phyloP scores from a whole-genome alignment of 2,888 invertebrate species.

The Homarus gammarus region DNA sequence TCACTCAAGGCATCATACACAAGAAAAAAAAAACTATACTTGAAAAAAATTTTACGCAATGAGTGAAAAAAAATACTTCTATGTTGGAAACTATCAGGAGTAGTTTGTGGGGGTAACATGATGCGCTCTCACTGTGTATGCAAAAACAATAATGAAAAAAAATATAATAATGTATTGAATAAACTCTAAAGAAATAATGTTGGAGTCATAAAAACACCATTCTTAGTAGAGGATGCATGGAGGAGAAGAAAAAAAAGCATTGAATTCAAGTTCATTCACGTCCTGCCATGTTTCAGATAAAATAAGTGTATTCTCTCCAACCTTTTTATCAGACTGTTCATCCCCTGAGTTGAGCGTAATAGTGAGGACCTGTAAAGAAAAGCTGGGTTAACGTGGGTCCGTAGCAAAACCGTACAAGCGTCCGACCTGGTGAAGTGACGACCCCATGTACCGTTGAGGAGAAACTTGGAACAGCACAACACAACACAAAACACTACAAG shows the following conservation, averaged over 20 bases:
- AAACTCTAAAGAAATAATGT: constrained; percentile 10
- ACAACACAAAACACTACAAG: too few species aligned
- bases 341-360: constrained; percentile 61
- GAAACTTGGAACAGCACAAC: too few species aligned
- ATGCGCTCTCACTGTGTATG: not conserved
- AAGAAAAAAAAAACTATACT: too few species aligned
- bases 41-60: too few species aligned
- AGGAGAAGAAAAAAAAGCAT: constrained; percentile 29
- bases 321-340: constrained; percentile 60
- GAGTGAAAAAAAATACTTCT: too few species aligned
- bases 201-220: constrained; percentile 3
- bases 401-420: not conserved
- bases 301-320: constrained; percentile 42
- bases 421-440: not conserved
- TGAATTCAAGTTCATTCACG: constrained; percentile 57
- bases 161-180: not conserved
- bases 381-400: constrained; percentile 15
- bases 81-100: not conserved
- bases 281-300: constrained; percentile 62
- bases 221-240: constrained; percentile 24
- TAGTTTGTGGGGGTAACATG: too few species aligned
- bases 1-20: too few species aligned
- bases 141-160: not conserved
- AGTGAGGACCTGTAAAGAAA: constrained; percentile 65
- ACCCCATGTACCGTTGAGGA: not conserved